Percentiles rank a stretch among this genome's conserved stretches.
Conservation (phyloP, 1,140 invertebrate genomes). For the Druon quercuslanigerum region DNA sequence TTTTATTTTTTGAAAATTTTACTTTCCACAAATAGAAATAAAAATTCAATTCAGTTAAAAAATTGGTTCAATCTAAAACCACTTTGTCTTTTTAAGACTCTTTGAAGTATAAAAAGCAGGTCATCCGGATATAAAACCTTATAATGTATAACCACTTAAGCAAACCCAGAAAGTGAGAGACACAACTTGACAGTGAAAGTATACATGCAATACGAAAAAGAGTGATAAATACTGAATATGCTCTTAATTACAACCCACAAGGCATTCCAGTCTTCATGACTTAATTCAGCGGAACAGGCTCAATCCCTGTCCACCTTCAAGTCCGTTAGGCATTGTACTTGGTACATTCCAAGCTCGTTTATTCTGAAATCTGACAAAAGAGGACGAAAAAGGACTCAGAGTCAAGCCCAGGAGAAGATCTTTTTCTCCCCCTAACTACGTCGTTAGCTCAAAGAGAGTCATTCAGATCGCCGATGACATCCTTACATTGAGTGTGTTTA, state of each 20-base stretch:
- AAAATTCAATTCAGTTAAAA: too few species aligned
- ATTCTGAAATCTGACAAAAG: slow-evolving; percentile 26
- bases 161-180: neutral
- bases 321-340: slow-evolving; percentile 5
- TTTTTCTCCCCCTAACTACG: slow-evolving; percentile 6
- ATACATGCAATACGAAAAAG: slow-evolving; percentile 4
- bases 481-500: neutral
- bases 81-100: neutral
- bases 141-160: neutral
- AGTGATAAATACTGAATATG: slow-evolving; percentile 15
- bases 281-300: slow-evolving; percentile 23
- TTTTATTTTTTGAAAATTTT: too few species aligned
- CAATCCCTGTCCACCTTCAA: neutral
- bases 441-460: neutral
- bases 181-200: slow-evolving; percentile 6
- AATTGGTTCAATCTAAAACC: neutral
- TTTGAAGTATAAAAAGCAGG: neutral
- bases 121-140: neutral
- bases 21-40: too few species aligned
- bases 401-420: neutral
- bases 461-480: slow-evolving; percentile 1
- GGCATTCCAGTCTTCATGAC: slow-evolving; percentile 22
- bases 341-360: slow-evolving; percentile 6
- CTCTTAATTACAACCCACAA: slow-evolving; percentile 21
- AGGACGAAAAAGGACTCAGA: slow-evolving; percentile 6